Percentiles rank a stretch among this genome's conserved stretches.
Conservation (phyloP, 2,888 invertebrate species). For the Coremacera marginata region DNA sequence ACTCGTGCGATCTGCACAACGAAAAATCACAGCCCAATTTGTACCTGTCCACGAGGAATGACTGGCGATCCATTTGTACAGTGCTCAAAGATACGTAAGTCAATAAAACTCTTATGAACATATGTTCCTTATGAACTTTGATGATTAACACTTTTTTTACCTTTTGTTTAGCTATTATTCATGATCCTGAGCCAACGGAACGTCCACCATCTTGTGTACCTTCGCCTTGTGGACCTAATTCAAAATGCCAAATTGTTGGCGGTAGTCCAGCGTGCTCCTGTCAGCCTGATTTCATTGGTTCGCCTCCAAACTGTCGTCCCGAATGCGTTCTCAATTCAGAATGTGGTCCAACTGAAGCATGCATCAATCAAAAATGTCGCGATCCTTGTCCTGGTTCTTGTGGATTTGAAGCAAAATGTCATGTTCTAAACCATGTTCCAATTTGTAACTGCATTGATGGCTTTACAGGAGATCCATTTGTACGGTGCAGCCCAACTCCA, state of each 20-base stretch:
- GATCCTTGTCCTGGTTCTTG: constrained; percentile 89
- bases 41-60: constrained; percentile 86
- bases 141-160: background rate
- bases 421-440: constrained; percentile 84
- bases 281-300: constrained; percentile 81
- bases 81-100: constrained; percentile 79
- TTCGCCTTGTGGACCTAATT: constrained; percentile 87
- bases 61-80: constrained; percentile 89
- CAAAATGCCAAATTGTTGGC: constrained; percentile 81
- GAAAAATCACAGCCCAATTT: constrained; percentile 88
- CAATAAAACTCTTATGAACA: background rate
- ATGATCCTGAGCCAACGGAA: constrained; percentile 71
- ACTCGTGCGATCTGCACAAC: constrained; percentile 85
- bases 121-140: background rate
- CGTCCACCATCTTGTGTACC: constrained; percentile 83
- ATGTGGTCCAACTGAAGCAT: constrained; percentile 81
- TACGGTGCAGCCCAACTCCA: constrained; percentile 76
- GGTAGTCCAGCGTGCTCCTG: constrained; percentile 85
- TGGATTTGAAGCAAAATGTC: constrained; percentile 83
- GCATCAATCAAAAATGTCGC: constrained; percentile 83
- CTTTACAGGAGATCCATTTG: constrained; percentile 83
- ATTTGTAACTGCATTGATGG: constrained; percentile 82
- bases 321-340: constrained; percentile 85
- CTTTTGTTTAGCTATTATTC: constrained; percentile 50
- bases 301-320: constrained; percentile 83